A percentile compares a stretch with the other conserved stretches of the same genome.
phyloP scores from a whole-genome alignment of 1,140 invertebrate species.

The Magallana gigas region DNA sequence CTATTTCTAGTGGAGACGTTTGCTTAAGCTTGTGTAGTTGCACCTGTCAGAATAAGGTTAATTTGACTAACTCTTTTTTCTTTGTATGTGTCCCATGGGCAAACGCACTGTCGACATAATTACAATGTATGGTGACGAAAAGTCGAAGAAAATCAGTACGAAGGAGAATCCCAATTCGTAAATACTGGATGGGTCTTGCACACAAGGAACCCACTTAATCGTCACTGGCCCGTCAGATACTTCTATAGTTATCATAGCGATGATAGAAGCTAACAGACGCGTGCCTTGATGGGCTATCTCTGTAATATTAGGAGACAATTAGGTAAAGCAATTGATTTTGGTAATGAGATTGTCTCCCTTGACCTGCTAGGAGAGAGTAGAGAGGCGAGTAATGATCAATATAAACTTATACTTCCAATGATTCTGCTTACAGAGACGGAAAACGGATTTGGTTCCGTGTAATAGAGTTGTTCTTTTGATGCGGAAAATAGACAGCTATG shows the following conservation, averaged over 20 bases:
- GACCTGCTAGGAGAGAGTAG: slow-evolving; percentile 12
- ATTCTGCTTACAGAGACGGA: slow-evolving; percentile 30
- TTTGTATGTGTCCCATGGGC: not conserved
- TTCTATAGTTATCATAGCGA: not conserved
- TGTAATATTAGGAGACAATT: slow-evolving; percentile 36
- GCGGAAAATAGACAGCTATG: slow-evolving; percentile 7
- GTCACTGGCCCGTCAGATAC: not conserved
- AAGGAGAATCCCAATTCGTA: no score
- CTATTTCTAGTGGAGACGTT: not conserved
- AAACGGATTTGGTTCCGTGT: slow-evolving; percentile 32
- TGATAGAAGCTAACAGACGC: not conserved
- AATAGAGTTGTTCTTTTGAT: slow-evolving; percentile 26
- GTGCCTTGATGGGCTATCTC: slow-evolving; percentile 11
- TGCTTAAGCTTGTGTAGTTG: not conserved
- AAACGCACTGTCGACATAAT: not conserved
- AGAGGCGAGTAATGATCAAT: slow-evolving; percentile 8
- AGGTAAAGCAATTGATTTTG: slow-evolving; percentile 31
- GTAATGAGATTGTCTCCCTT: slow-evolving; percentile 32
- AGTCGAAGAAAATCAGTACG: no score
- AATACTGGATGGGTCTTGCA: not conserved
- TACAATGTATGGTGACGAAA: not conserved
- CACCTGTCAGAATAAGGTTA: not conserved
- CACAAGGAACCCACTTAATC: not conserved
- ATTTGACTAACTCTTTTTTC: not conserved
- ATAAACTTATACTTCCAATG: slow-evolving; percentile 13